Conservation (phyloP, 30 jellyfish, hydroid and myxozoan genomes). For the Hydractinia symbiolongicarpus region DNA sequence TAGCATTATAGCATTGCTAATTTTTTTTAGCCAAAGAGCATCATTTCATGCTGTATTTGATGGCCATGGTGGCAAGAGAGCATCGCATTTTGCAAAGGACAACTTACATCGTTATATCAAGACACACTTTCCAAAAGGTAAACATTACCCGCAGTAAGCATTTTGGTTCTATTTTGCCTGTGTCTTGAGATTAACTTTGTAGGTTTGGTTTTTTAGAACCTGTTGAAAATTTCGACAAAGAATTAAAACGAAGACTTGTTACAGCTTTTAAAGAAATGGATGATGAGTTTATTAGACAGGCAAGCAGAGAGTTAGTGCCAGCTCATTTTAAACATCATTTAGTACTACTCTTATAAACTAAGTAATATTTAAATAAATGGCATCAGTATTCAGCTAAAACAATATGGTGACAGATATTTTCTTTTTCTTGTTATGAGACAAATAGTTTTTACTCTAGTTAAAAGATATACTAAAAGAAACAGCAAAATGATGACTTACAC, state of each 20-base stretch:
- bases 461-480: too few relatives aligned
- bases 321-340: neutral
- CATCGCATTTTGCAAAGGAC: constrained; percentile 44
- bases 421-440: neutral
- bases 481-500: too few relatives aligned
- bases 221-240: constrained; percentile 36
- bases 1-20: too few relatives aligned
- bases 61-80: constrained; percentile 61
- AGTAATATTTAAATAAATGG: too few relatives aligned
- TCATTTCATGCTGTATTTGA: constrained; percentile 49
- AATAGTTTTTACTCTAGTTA: neutral
- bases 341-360: too few relatives aligned
- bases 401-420: too few relatives aligned
- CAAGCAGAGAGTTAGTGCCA: constrained; percentile 60
- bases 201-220: constrained; percentile 10
- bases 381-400: too few relatives aligned
- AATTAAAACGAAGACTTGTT: constrained; percentile 30
- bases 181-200: too few relatives aligned
- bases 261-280: constrained; percentile 47
- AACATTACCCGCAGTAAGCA: neutral
- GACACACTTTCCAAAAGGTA: constrained; percentile 40
- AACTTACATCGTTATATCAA: constrained; percentile 27
- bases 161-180: too few relatives aligned
- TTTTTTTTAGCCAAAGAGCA: constrained; percentile 29
- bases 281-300: constrained; percentile 44